These are phyloP conservation scores for Mystacornis crossleyi DNA, from an alignment of 2,113 vertebrate genomes.

Conservation along the genomic window DNA sequence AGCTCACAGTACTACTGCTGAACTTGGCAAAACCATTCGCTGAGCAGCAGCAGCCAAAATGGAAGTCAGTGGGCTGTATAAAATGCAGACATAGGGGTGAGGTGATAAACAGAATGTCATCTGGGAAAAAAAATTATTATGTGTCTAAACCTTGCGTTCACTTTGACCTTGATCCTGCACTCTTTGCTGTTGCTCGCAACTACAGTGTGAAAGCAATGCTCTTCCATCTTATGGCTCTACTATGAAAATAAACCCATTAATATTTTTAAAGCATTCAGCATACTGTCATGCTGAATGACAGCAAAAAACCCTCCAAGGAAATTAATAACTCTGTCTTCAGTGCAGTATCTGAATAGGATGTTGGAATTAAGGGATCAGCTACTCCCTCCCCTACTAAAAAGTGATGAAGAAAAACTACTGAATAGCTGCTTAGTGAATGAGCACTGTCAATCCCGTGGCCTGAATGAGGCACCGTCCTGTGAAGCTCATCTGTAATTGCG, in stretches of 20 bases:
- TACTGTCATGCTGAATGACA: conserved; percentile 25
- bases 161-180: conserved; percentile 5
- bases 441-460: neutral
- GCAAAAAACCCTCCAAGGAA: conserved; percentile 25
- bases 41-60: neutral
- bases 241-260: conserved; percentile 45
- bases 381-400: neutral
- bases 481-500: neutral
- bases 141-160: neutral
- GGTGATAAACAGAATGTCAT: neutral
- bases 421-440: neutral
- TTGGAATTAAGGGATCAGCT: conserved; percentile 43
- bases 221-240: neutral
- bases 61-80: neutral
- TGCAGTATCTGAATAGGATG: neutral
- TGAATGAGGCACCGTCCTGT: neutral
- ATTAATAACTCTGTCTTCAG: conserved; percentile 51
- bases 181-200: neutral
- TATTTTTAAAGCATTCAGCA: conserved; percentile 32
- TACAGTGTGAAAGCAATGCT: neutral
- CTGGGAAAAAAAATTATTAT: neutral
- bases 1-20: neutral
- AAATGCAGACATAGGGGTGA: neutral
- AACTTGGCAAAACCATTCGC: neutral
- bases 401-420: neutral